Conservation (phyloP, 2,888 invertebrate genomes). For the Gymnosoma rotundatum region DNA sequence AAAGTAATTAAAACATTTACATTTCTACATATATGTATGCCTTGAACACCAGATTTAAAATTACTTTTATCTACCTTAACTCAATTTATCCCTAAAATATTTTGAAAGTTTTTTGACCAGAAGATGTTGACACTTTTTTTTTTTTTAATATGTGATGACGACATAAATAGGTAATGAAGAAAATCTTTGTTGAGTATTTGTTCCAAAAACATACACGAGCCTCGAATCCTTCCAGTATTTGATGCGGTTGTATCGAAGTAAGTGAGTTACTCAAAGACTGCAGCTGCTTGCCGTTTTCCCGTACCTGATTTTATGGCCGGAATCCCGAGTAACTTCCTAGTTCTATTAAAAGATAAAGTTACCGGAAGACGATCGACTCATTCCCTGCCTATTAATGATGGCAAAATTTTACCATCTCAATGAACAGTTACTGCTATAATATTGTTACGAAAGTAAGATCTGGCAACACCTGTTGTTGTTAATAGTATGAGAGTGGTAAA, state of each 20-base stretch:
- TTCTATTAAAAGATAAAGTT: too few species aligned
- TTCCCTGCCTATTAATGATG: constrained; percentile 6
- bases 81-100: constrained; percentile 1
- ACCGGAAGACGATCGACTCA: too few species aligned
- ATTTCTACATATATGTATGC: constrained; percentile 7
- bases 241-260: constrained; percentile 6
- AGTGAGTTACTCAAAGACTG: not conserved
- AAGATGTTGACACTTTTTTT: not conserved
- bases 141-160: constrained; percentile 28
- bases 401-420: not conserved
- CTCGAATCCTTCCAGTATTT: not conserved
- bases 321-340: not conserved
- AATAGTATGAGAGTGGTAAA: too few species aligned
- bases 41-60: constrained; percentile 22
- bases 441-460: not conserved
- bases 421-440: too few species aligned
- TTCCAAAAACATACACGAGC: too few species aligned
- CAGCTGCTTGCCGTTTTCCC: constrained; percentile 6
- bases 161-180: constrained; percentile 9
- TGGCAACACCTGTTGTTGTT: too few species aligned
- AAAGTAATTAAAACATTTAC: constrained; percentile 7
- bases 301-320: not conserved
- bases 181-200: too few species aligned
- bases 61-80: too few species aligned
- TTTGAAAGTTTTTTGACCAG: constrained; percentile 1